phyloP scores from a whole-genome alignment of 2,888 invertebrate species.

The Hirtodrosophila trivittata region DNA sequence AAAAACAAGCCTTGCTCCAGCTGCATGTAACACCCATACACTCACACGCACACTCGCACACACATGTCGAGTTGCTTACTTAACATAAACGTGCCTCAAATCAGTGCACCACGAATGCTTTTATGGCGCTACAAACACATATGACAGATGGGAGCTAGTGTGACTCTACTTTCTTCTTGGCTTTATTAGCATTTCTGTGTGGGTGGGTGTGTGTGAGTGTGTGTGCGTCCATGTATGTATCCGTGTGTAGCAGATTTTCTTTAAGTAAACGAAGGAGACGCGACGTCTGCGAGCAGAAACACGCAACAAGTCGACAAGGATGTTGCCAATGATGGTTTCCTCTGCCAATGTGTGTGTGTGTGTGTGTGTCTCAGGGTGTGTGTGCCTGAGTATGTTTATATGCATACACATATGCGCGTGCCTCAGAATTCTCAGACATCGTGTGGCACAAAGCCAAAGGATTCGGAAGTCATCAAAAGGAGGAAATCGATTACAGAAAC shows the following conservation, averaged over 20 bases:
- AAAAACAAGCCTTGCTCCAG: conserved; percentile 1
- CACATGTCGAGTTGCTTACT: conserved; percentile 36
- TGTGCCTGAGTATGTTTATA: neutral
- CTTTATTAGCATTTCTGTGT: conserved; percentile 39
- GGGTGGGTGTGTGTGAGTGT: neutral
- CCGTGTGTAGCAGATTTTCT: conserved; percentile 29
- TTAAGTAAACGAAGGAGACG: conserved; percentile 55
- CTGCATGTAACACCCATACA: conserved; percentile 5
- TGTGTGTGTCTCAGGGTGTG: conserved; percentile 2
- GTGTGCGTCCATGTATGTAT: conserved; percentile 2
- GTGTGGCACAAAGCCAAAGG: neutral
- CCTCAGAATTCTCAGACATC: neutral
- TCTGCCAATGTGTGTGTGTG: conserved; percentile 9
- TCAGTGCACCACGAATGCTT: conserved; percentile 34
- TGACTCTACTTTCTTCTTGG: conserved; percentile 4
- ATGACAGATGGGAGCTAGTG: conserved; percentile 27
- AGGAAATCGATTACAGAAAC: no score
- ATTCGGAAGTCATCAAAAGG: neutral
- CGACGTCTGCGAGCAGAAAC: conserved; percentile 50
- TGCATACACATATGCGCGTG: neutral
- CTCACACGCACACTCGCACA: neutral
- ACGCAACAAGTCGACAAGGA: conserved; percentile 60
- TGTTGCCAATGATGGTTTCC: conserved; percentile 35
- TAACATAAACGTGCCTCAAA: conserved; percentile 50
- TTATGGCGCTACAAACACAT: no score